phyloP scores from a whole-genome alignment of 2,113 vertebrate species.

The Zosterops japonicus region DNA sequence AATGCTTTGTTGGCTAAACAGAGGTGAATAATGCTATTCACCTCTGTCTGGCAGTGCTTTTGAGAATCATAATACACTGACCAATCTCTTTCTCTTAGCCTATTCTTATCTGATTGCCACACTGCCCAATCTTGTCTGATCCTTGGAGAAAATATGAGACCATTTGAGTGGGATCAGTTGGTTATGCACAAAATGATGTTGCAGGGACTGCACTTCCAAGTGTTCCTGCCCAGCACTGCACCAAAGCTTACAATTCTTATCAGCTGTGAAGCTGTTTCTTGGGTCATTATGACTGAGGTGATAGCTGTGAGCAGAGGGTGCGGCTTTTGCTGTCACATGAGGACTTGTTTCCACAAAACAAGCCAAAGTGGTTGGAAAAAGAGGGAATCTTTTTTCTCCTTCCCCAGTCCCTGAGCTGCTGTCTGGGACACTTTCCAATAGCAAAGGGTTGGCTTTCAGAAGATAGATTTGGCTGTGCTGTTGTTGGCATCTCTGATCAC shows the following conservation, averaged over 20 bases:
- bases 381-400: neutral
- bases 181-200: neutral
- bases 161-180: neutral
- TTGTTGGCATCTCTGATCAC: neutral
- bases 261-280: neutral
- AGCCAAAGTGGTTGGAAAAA: neutral
- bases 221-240: neutral
- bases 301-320: neutral
- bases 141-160: neutral
- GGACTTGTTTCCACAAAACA: slow-evolving; percentile 3
- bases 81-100: neutral
- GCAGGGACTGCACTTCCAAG: rapidly evolving
- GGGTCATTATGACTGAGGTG: rapidly evolving
- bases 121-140: neutral
- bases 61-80: neutral
- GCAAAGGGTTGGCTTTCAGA: neutral
- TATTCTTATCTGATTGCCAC: neutral
- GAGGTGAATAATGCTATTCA: neutral
- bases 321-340: neutral
- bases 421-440: slow-evolving; percentile 17
- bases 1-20: neutral
- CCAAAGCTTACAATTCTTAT: neutral
- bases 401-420: neutral
- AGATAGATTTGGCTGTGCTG: neutral
- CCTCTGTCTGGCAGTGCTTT: neutral